These are phyloP conservation scores for Hapalemur alaotrensis DNA, from an alignment of 2,797 vertebrate species.

Conservation along the genomic window DNA sequence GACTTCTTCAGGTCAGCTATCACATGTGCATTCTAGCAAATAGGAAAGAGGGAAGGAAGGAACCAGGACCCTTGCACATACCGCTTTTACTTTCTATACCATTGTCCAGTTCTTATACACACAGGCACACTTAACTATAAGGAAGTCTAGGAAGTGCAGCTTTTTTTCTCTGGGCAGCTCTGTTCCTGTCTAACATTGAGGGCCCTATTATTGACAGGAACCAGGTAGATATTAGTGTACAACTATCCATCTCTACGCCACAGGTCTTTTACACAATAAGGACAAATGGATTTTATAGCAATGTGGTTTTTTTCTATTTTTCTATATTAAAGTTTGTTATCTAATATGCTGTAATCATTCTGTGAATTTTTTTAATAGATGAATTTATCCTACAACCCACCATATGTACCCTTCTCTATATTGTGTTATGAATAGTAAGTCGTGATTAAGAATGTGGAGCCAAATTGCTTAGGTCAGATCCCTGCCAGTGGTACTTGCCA, in stretches of 20 bases:
- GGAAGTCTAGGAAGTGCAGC: not conserved
- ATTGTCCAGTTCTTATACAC: not conserved
- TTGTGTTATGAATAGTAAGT: not conserved
- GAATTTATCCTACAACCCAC: not conserved
- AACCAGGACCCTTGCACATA: not conserved
- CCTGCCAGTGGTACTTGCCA: not conserved
- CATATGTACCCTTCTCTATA: not conserved
- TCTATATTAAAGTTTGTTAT: not conserved
- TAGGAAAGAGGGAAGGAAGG: not conserved
- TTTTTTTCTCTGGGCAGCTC: not conserved
- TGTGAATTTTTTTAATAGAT: not conserved
- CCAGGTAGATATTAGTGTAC: not conserved
- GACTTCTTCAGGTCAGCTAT: not conserved
- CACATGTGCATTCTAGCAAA: not conserved
- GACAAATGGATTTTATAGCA: not conserved
- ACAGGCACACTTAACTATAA: not conserved
- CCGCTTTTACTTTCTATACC: not conserved
- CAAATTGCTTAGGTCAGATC: not conserved
- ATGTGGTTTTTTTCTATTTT: not conserved
- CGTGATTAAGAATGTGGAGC: not conserved
- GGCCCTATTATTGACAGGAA: not conserved
- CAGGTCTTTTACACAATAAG: not conserved
- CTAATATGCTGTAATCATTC: not conserved
- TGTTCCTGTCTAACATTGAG: not conserved
- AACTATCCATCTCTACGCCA: not conserved